phyloP scores from a whole-genome alignment of 2,113 vertebrate species.

The Aleadryas rufinucha region DNA sequence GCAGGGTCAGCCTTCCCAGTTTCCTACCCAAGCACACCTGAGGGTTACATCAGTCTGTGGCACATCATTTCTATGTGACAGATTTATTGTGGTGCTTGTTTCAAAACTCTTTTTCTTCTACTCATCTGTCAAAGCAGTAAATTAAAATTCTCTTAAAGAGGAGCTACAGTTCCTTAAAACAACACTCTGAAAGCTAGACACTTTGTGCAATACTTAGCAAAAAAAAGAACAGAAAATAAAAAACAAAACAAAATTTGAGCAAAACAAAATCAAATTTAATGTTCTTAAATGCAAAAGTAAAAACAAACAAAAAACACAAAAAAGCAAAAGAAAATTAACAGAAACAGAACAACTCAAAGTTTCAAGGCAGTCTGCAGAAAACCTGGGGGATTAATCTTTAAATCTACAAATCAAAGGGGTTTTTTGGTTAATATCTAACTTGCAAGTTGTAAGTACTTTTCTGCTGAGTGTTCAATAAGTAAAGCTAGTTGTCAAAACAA shows the following conservation, averaged over 20 bases:
- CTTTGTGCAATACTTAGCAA: slow-evolving; percentile 68
- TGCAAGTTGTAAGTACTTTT: slow-evolving; percentile 77
- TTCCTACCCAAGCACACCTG: background rate
- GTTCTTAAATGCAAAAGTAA: slow-evolving; percentile 91
- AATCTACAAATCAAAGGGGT: slow-evolving; percentile 80
- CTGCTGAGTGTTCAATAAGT: slow-evolving; percentile 76
- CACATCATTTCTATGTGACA: background rate
- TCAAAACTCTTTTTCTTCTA: slow-evolving; percentile 2
- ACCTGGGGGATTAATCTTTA: slow-evolving; percentile 81
- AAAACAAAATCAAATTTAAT: slow-evolving; percentile 99
- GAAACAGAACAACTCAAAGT: slow-evolving; percentile 84
- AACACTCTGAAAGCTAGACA: slow-evolving; percentile 60
- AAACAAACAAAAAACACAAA: slow-evolving; percentile 89
- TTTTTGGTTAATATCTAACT: slow-evolving; percentile 77
- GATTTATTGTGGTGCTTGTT: background rate
- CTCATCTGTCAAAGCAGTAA: slow-evolving; percentile 20
- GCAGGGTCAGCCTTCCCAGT: background rate
- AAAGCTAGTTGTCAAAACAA: slow-evolving; percentile 78
- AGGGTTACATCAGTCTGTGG: background rate
- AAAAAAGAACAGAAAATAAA: slow-evolving; percentile 81
- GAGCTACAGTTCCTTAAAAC: background rate
- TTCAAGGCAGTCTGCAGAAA: slow-evolving; percentile 85
- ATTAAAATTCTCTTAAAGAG: background rate
- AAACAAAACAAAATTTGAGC: slow-evolving; percentile 93
- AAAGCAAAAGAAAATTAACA: slow-evolving; percentile 87